Percentiles rank a stretch among this genome's conserved stretches.
Conservation (phyloP, 2,113 vertebrate genomes). For the Equus quagga region DNA sequence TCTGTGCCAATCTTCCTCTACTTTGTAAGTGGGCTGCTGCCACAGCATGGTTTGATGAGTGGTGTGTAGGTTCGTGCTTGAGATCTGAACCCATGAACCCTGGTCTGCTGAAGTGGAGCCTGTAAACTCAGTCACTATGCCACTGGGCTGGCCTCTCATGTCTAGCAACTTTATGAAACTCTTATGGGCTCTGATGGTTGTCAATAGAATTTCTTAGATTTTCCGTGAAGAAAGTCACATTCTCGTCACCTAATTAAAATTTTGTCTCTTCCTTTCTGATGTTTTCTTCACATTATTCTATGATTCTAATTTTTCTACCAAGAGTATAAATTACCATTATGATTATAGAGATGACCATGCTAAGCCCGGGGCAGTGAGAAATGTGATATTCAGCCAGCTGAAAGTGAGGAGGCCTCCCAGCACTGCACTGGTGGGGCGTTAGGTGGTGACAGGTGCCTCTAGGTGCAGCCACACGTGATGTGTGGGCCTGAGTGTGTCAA, state of each 20-base stretch:
- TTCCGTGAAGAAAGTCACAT: not conserved
- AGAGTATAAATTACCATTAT: not conserved
- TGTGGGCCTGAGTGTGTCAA: not conserved
- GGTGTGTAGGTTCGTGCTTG: too few species aligned
- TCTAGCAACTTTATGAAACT: not conserved
- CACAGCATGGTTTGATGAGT: too few species aligned
- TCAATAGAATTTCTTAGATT: not conserved
- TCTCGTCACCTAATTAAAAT: not conserved
- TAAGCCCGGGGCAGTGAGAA: not conserved
- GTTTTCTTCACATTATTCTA: not conserved
- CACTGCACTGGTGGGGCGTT: accelerated
- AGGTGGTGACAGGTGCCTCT: too few species aligned
- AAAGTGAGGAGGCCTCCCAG: not conserved
- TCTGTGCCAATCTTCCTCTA: too few species aligned
- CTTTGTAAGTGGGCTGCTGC: too few species aligned
- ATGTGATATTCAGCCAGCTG: too few species aligned
- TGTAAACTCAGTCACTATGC: too few species aligned
- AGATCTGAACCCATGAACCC: too few species aligned
- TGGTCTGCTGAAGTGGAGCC: too few species aligned
- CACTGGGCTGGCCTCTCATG: not conserved
- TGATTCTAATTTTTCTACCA: not conserved
- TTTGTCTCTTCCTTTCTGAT: not conserved
- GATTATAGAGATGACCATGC: not conserved
- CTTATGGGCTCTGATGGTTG: not conserved
- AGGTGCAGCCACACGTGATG: accelerated